These are phyloP conservation scores for Forbesichthys papilliferus DNA, from an alignment of 2,113 vertebrate genomes.

Conservation along the genomic window DNA sequence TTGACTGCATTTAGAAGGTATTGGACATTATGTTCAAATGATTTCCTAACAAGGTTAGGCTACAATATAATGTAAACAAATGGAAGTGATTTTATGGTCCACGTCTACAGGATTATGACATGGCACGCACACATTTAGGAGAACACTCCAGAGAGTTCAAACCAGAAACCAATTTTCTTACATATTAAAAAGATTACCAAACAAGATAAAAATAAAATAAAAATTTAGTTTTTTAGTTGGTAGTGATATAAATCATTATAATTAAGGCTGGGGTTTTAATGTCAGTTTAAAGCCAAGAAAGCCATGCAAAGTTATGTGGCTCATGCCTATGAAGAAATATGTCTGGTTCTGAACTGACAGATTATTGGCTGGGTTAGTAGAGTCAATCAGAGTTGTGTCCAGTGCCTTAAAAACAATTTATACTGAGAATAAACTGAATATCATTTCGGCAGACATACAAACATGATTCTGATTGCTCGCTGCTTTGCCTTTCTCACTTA, in stretches of 20 bases:
- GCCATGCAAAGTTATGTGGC: slow-evolving; percentile 59
- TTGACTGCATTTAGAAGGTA: too few relatives aligned
- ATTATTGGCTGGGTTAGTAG: slow-evolving; percentile 69
- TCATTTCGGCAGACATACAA: slow-evolving; percentile 47
- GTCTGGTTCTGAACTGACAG: slow-evolving; percentile 72
- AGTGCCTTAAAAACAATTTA: slow-evolving; percentile 21
- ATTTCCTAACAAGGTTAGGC: not conserved
- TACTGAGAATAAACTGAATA: slow-evolving; percentile 27
- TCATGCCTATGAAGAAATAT: slow-evolving; percentile 66
- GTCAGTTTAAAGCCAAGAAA: slow-evolving; percentile 70
- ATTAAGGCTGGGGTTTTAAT: slow-evolving; percentile 50
- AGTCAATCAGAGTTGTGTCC: slow-evolving; percentile 66
- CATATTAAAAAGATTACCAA: not conserved
- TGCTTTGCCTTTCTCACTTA: slow-evolving; percentile 12
- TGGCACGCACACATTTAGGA: not conserved
- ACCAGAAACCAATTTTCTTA: not conserved
- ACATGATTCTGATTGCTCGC: slow-evolving; percentile 46
- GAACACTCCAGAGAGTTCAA: not conserved
- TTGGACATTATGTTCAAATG: not conserved
- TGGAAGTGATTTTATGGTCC: not conserved
- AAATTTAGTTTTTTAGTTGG: not conserved
- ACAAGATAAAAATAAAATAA: not conserved
- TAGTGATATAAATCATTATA: slow-evolving; percentile 11
- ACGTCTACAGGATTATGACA: too few relatives aligned
- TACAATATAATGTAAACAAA: not conserved